These are phyloP conservation scores for Muscicapa striata DNA, from an alignment of 2,797 vertebrate species.

Conservation along the genomic window DNA sequence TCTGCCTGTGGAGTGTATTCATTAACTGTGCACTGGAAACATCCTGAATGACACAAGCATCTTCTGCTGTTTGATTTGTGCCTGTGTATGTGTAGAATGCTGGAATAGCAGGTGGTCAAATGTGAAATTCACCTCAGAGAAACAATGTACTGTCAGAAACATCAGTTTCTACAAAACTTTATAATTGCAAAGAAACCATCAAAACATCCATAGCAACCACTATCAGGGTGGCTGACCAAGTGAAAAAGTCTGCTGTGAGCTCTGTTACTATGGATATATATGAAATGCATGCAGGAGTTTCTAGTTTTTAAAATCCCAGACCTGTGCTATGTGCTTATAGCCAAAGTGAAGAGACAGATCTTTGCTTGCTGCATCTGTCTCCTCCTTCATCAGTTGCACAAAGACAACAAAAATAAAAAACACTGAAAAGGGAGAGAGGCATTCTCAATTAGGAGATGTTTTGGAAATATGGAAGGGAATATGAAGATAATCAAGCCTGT, in stretches of 20 bases:
- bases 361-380: not conserved
- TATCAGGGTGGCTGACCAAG: constrained; percentile 40
- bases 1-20: constrained; percentile 50
- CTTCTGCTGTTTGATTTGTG: constrained; percentile 53
- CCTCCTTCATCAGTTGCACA: not conserved
- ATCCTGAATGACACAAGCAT: constrained; percentile 50
- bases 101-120: constrained; percentile 7
- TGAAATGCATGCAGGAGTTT: constrained; percentile 25
- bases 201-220: constrained; percentile 55
- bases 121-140: constrained; percentile 31
- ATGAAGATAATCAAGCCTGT: not conserved
- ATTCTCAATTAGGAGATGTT: not conserved
- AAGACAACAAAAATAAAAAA: not conserved
- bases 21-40: constrained; percentile 37
- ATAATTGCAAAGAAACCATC: constrained; percentile 56
- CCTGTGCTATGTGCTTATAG: not conserved
- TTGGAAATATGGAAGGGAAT: not conserved
- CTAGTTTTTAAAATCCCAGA: not conserved
- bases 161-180: constrained; percentile 43
- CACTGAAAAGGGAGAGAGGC: not conserved
- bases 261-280: constrained; percentile 67
- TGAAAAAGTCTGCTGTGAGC: constrained; percentile 43
- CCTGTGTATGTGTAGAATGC: not conserved
- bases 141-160: constrained; percentile 1
- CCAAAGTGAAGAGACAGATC: not conserved